Evolutionary conservation across 2,888 invertebrate species (phyloP).

Genomic region (Himalopsyche kuldschensis): DNA sequence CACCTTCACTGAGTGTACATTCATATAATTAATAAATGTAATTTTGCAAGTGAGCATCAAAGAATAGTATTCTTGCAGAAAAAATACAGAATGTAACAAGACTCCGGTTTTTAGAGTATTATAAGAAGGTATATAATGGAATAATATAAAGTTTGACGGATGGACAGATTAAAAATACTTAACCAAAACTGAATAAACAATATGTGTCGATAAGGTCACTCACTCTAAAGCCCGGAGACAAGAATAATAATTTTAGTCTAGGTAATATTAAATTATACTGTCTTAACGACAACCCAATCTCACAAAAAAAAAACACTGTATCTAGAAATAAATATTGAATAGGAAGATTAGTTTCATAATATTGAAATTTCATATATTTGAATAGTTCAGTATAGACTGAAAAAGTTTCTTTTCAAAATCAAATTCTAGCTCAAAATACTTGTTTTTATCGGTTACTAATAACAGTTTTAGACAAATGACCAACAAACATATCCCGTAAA

Average conservation of each 20-base stretch:
- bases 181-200: no score
- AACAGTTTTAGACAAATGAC: neutral
- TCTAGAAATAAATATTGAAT: neutral
- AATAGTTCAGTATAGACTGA: neutral
- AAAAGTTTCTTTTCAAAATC: neutral
- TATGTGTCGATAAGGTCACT: no score
- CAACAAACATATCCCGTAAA: neutral
- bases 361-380: neutral
- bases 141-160: no score
- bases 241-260: no score
- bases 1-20: slow-evolving; percentile 21
- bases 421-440: neutral
- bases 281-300: no score
- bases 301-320: no score
- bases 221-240: no score
- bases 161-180: no score
- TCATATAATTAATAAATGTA: slow-evolving; percentile 14
- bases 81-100: neutral
- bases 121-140: no score
- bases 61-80: neutral
- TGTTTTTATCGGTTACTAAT: neutral
- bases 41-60: neutral
- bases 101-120: no score
- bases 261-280: no score
- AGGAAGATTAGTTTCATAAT: neutral